phyloP scores from a whole-genome alignment of 2,888 invertebrate genomes.

The Aquatica leii region DNA sequence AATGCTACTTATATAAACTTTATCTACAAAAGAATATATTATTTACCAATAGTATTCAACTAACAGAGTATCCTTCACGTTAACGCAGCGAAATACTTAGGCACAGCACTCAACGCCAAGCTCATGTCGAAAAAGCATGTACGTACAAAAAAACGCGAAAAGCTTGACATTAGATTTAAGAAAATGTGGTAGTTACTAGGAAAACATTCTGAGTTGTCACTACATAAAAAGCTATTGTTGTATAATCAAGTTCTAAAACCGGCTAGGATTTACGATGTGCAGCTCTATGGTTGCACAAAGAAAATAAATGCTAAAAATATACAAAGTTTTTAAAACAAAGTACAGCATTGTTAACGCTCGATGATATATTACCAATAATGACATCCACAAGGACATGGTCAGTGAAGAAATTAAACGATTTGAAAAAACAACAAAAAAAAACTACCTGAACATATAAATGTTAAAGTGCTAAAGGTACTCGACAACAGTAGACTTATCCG shows the following conservation, averaged over 20 bases:
- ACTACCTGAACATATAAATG: too few species aligned
- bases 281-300: neutral
- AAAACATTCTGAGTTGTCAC: neutral
- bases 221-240: neutral
- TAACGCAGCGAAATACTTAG: too few species aligned
- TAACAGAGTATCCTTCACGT: neutral
- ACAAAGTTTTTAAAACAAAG: neutral
- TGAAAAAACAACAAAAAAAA: too few species aligned
- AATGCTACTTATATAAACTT: neutral
- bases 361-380: neutral
- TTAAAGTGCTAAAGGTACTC: too few species aligned
- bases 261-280: neutral
- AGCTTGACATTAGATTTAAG: neutral
- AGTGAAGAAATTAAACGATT: neutral
- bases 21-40: neutral
- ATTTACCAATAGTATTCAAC: neutral
- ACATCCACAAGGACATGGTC: neutral
- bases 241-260: conserved; percentile 1
- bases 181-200: neutral
- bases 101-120: too few species aligned
- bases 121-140: neutral
- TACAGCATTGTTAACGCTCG: neutral
- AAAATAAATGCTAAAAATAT: neutral
- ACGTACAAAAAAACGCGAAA: too few species aligned
- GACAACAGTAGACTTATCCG: too few species aligned